Conservation (phyloP, 2,113 vertebrate genomes). For the Elachura formosa region DNA sequence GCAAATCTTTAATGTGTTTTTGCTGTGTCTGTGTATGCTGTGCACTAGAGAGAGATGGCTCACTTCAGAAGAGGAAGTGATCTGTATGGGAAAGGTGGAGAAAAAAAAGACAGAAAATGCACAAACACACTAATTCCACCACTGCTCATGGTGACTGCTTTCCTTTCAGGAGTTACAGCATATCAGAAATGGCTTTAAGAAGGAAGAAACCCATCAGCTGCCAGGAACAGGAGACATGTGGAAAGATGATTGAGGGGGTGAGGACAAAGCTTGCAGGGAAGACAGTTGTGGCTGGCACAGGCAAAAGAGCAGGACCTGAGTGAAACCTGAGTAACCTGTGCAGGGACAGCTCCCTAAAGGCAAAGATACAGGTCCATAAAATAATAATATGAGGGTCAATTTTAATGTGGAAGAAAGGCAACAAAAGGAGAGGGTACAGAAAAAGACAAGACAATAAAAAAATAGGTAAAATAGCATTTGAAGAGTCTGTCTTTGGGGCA, state of each 20-base stretch:
- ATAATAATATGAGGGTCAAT: neutral
- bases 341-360: neutral
- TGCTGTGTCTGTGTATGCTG: neutral
- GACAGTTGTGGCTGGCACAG: neutral
- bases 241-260: neutral
- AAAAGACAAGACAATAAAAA: neutral
- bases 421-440: neutral
- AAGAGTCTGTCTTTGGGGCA: neutral
- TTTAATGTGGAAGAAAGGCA: neutral
- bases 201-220: neutral
- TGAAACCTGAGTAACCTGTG: neutral
- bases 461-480: neutral
- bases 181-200: neutral
- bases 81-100: neutral
- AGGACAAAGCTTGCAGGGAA: neutral
- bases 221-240: neutral
- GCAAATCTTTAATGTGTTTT: neutral
- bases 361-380: neutral
- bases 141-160: neutral
- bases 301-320: neutral
- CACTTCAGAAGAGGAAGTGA: neutral
- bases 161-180: neutral
- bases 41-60: neutral
- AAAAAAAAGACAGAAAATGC: neutral
- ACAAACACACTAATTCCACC: neutral